A percentile compares a stretch with the other conserved stretches of the same genome.
Evolutionary conservation across 2,113 vertebrate genomes (phyloP).

Genomic region (Nesogale talazaci): DNA sequence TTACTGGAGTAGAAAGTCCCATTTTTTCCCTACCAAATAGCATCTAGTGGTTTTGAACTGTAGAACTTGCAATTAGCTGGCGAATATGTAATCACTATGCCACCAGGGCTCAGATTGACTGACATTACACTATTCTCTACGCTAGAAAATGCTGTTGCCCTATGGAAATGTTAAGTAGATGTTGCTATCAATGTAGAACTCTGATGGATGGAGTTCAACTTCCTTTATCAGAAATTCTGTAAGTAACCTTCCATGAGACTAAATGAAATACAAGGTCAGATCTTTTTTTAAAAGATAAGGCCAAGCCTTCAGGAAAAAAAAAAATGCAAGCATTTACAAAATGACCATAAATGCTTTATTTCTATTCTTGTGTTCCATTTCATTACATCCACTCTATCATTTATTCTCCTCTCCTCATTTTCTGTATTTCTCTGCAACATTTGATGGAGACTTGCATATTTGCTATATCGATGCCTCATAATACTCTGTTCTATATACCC

Average conservation of each 20-base stretch:
- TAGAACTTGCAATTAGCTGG: no score
- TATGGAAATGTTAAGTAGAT: background rate
- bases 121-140: background rate
- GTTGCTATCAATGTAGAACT: background rate
- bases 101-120: background rate
- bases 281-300: slow-evolving; percentile 8
- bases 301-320: background rate
- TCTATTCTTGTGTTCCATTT: background rate
- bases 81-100: no score
- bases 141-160: background rate
- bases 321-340: background rate
- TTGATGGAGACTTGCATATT: background rate
- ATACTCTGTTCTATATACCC: background rate
- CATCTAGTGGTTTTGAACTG: no score
- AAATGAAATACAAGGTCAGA: background rate
- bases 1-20: no score
- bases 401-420: background rate
- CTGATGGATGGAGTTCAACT: background rate
- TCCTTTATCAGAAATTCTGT: background rate
- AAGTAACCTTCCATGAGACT: background rate
- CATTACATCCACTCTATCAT: background rate
- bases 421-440: background rate
- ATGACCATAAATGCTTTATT: background rate
- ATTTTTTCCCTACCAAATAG: no score
- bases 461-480: background rate